Evolutionary conservation across 2,113 vertebrate species (phyloP).

Genomic region (Phodopus roborovskii): DNA sequence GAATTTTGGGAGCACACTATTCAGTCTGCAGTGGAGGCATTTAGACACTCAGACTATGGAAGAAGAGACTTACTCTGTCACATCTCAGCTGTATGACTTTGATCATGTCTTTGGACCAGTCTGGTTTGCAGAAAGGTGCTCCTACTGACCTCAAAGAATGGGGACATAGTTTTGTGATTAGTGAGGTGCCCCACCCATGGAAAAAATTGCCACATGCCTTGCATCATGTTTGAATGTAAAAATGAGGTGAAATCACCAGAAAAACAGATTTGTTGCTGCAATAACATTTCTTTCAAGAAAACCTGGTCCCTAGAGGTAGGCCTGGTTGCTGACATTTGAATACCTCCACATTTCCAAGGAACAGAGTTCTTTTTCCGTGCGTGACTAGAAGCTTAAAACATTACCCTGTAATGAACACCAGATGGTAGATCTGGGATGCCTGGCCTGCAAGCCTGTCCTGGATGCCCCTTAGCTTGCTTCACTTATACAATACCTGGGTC

Average conservation of each 20-base stretch:
- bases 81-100: background rate
- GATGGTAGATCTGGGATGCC: conserved; percentile 52
- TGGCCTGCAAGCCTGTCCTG: background rate
- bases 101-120: too few species aligned
- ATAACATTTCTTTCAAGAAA: background rate
- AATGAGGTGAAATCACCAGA: background rate
- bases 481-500: background rate
- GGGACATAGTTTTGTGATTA: background rate
- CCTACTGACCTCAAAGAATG: rapidly evolving
- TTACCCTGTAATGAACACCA: conserved; percentile 73
- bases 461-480: background rate
- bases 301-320: background rate
- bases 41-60: rapidly evolving
- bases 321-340: background rate
- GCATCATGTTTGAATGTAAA: background rate
- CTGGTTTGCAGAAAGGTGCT: background rate
- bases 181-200: rapidly evolving
- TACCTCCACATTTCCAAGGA: conserved; percentile 33
- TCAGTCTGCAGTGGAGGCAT: rapidly evolving
- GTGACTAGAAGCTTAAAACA: conserved; percentile 48
- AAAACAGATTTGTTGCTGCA: background rate
- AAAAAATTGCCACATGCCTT: background rate
- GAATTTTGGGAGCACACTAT: background rate
- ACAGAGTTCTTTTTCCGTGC: background rate
- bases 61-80: rapidly evolving